phyloP scores from a whole-genome alignment of 2,888 invertebrate species.

The Notodonta dromedarius region DNA sequence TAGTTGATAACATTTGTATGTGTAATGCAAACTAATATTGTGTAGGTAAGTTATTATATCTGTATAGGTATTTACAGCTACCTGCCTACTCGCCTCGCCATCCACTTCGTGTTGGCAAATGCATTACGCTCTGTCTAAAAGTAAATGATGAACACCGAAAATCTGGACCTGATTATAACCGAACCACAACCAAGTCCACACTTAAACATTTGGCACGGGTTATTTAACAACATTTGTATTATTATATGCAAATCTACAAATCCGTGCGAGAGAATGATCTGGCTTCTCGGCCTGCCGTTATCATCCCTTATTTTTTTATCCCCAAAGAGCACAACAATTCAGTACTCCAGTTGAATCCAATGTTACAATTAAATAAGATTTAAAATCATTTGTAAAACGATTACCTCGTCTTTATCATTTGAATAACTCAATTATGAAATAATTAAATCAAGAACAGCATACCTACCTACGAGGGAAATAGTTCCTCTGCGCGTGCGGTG shows the following conservation, averaged over 20 bases:
- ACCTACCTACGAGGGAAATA: no score
- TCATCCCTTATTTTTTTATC: no score
- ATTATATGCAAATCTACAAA: slow-evolving; percentile 18
- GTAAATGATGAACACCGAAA: slow-evolving; percentile 47
- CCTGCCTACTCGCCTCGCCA: slow-evolving; percentile 45
- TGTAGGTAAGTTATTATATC: slow-evolving; percentile 13
- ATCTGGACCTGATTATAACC: slow-evolving; percentile 25
- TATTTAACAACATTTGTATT: neutral
- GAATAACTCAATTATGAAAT: no score
- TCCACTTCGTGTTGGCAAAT: slow-evolving; percentile 64
- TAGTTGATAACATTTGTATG: neutral
- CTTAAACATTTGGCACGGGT: slow-evolving; percentile 5
- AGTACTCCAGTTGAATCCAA: neutral
- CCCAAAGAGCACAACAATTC: no score
- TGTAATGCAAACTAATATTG: slow-evolving; percentile 18
- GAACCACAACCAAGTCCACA: slow-evolving; percentile 2
- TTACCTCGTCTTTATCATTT: no score
- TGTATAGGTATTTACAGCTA: neutral
- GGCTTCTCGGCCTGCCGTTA: slow-evolving; percentile 11
- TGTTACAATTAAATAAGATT: slow-evolving; percentile 12
- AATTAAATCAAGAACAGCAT: no score
- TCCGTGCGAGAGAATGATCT: slow-evolving; percentile 50
- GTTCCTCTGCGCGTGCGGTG: no score
- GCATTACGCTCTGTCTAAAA: slow-evolving; percentile 42
- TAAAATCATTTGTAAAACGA: neutral